Percentiles rank a stretch among this genome's conserved stretches.
phyloP scores from a whole-genome alignment of 2,797 vertebrate species.

The Premnoplex brunnescens region DNA sequence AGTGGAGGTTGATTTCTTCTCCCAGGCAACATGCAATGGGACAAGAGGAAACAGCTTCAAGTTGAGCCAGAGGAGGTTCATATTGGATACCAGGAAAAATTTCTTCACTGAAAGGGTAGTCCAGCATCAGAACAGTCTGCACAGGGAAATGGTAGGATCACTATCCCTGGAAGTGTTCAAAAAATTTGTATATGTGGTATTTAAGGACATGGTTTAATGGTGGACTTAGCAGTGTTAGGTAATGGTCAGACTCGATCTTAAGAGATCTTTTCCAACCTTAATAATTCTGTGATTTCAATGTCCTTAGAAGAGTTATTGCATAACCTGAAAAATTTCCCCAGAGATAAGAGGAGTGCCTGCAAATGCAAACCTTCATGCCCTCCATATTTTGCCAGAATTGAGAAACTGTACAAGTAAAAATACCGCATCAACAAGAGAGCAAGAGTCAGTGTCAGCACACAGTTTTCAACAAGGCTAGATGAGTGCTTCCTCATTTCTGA shows the following conservation, averaged over 20 bases:
- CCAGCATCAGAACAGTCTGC: neutral
- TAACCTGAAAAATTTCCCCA: neutral
- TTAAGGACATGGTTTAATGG: neutral
- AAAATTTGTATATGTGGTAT: neutral
- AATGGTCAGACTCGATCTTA: neutral
- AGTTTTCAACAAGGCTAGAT: neutral
- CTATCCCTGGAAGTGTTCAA: neutral
- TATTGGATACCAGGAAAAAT: neutral
- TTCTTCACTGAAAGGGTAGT: neutral
- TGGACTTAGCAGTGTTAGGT: neutral
- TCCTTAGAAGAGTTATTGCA: neutral
- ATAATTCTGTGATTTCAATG: neutral
- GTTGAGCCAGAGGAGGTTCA: neutral
- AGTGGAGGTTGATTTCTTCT: neutral
- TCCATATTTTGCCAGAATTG: neutral
- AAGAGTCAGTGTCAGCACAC: neutral
- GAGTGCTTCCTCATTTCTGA: slow-evolving; percentile 22
- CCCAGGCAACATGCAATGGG: neutral
- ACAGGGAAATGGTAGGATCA: neutral
- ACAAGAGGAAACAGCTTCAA: neutral
- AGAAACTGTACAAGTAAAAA: neutral
- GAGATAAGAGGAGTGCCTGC: neutral
- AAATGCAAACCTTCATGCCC: neutral
- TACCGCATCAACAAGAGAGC: neutral
- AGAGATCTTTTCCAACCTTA: neutral